These are phyloP conservation scores for Rhaphigaster nebulosa DNA, from an alignment of 2,888 invertebrate species.

Conservation along the genomic window DNA sequence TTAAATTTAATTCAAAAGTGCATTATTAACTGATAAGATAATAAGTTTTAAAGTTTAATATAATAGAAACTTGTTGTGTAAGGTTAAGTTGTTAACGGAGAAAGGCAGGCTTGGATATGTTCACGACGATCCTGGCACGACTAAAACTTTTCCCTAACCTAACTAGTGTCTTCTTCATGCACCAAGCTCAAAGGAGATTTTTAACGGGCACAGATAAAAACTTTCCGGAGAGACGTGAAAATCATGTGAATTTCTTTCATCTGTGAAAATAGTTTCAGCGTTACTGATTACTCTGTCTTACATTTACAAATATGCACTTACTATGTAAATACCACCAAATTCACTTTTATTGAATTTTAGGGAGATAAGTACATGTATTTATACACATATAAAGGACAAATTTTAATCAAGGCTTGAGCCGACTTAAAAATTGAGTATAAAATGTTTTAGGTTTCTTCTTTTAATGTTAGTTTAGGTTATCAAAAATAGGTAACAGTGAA, in stretches of 20 bases:
- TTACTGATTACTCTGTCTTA: background rate
- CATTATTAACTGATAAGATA: background rate
- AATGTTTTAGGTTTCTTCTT: too few relatives aligned
- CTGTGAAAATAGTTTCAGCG: background rate
- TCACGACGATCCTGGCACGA: background rate
- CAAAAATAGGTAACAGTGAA: too few relatives aligned
- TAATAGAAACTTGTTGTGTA: background rate
- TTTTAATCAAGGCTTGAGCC: too few relatives aligned
- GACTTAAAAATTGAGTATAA: too few relatives aligned
- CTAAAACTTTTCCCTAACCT: conserved; percentile 22
- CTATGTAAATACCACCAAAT: background rate
- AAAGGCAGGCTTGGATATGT: background rate
- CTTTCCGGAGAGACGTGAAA: background rate
- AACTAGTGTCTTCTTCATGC: conserved; percentile 25
- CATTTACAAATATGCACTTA: background rate
- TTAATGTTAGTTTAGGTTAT: too few relatives aligned
- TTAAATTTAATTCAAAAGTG: background rate
- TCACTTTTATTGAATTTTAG: too few relatives aligned
- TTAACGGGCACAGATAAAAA: background rate
- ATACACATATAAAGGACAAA: too few relatives aligned
- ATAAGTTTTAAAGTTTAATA: background rate
- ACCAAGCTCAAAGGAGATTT: background rate
- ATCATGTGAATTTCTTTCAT: background rate
- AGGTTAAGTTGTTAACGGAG: background rate
- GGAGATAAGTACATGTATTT: too few relatives aligned